These are phyloP conservation scores for Crematogaster levior DNA, from an alignment of 2,888 invertebrate genomes.

Conservation along the genomic window DNA sequence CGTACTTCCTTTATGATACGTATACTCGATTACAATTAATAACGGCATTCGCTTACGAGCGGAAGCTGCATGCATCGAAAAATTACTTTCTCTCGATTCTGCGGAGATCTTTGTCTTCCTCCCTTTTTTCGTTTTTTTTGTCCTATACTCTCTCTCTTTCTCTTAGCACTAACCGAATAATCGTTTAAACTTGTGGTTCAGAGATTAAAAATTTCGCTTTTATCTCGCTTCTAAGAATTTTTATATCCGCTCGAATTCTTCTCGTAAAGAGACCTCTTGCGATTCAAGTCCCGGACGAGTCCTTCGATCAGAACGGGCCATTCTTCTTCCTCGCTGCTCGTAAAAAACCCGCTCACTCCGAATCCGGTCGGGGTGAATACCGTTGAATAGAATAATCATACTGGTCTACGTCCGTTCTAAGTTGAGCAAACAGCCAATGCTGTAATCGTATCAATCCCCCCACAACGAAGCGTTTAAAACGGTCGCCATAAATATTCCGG, in stretches of 20 bases:
- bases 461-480: background rate
- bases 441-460: conserved; percentile 9
- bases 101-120: background rate
- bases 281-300: conserved; percentile 50
- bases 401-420: conserved; percentile 16
- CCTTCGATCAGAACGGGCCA: conserved; percentile 41
- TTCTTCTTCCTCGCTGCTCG: conserved; percentile 32
- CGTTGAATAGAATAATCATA: conserved; percentile 61
- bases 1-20: background rate
- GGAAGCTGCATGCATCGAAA: background rate
- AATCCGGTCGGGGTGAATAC: conserved; percentile 45
- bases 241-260: conserved; percentile 3
- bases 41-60: background rate
- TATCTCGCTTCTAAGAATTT: conserved; percentile 13
- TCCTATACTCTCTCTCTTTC: too few relatives aligned
- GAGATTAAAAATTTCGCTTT: conserved; percentile 39
- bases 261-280: conserved; percentile 36
- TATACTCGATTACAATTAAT: conserved; percentile 18
- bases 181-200: background rate
- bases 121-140: background rate
- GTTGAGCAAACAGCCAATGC: conserved; percentile 13
- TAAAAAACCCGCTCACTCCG: conserved; percentile 52
- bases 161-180: background rate
- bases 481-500: conserved; percentile 17
- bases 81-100: background rate